A percentile compares a stretch with the other conserved stretches of the same genome.
These are phyloP conservation scores for Tubulanus polymorphus DNA, from an alignment of 2,888 invertebrate genomes.

Conservation along the genomic window DNA sequence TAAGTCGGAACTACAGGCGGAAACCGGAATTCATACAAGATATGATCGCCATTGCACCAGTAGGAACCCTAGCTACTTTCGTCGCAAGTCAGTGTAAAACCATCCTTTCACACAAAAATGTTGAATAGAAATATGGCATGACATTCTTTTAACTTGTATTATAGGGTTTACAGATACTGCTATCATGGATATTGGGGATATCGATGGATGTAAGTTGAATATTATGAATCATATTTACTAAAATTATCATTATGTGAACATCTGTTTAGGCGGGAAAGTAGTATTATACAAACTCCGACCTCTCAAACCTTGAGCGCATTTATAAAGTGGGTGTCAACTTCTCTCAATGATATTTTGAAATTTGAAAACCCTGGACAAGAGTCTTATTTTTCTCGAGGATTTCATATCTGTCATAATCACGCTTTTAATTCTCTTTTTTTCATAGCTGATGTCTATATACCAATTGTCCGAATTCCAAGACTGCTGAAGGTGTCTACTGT, in stretches of 20 bases:
- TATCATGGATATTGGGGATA: neutral
- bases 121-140: too few species aligned
- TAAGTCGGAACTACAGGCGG: conserved; percentile 24
- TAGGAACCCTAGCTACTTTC: conserved; percentile 18
- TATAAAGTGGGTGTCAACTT: too few species aligned
- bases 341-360: too few species aligned
- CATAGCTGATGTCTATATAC: conserved; percentile 21
- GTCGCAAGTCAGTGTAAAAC: conserved; percentile 10
- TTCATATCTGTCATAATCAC: conserved; percentile 17
- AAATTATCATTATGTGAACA: too few species aligned
- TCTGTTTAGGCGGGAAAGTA: too few species aligned
- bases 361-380: neutral
- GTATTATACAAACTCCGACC: too few species aligned
- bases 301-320: too few species aligned
- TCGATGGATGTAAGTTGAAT: neutral
- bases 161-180: neutral
- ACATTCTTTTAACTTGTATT: neutral
- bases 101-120: neutral
- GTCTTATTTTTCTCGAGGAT: conserved; percentile 14
- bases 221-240: too few species aligned
- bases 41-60: conserved; percentile 26
- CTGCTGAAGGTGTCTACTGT: conserved; percentile 31
- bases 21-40: conserved; percentile 25
- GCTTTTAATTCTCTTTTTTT: neutral
- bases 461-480: conserved; percentile 24